Percentiles rank a stretch among this genome's conserved stretches.
Evolutionary conservation across 2,113 vertebrate genomes (phyloP).

Genomic region (Craseonycteris thonglongyai): DNA sequence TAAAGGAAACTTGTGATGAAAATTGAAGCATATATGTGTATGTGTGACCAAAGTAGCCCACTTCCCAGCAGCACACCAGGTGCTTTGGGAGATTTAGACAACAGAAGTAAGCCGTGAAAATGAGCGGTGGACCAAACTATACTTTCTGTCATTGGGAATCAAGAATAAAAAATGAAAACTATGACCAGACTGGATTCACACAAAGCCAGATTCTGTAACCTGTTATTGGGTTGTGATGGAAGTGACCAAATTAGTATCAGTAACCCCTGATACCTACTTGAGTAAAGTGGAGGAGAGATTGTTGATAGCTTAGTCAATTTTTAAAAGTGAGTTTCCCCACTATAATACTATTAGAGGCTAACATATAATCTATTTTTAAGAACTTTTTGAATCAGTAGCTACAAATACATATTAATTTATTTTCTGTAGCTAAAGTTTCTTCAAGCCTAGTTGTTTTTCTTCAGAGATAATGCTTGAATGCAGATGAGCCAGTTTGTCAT

Average conservation of each 20-base stretch:
- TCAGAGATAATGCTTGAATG: neutral
- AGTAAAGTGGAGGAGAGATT: neutral
- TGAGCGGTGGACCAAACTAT: neutral
- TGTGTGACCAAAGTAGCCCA: slow-evolving; percentile 4
- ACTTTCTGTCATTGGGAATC: neutral
- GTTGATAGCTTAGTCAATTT: neutral
- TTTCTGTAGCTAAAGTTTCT: neutral
- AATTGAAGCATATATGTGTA: neutral
- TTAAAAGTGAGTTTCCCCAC: neutral
- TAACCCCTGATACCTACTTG: neutral
- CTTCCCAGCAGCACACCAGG: neutral
- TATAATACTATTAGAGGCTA: neutral
- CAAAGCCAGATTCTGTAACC: neutral
- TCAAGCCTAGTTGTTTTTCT: neutral
- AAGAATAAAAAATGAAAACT: neutral
- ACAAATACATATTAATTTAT: neutral
- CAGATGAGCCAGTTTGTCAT: neutral
- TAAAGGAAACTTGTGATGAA: neutral
- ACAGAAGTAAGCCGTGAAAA: neutral
- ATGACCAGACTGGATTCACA: slow-evolving; percentile 17
- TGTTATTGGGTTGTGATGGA: neutral
- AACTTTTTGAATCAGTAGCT: neutral
- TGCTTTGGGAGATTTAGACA: neutral
- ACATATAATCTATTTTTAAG: neutral
- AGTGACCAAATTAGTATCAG: neutral